Evolutionary conservation across 2,888 invertebrate species (phyloP), one percentile per base, ranked within the genome.

Genomic region (Psylliodes chrysocephalus): DNA sequence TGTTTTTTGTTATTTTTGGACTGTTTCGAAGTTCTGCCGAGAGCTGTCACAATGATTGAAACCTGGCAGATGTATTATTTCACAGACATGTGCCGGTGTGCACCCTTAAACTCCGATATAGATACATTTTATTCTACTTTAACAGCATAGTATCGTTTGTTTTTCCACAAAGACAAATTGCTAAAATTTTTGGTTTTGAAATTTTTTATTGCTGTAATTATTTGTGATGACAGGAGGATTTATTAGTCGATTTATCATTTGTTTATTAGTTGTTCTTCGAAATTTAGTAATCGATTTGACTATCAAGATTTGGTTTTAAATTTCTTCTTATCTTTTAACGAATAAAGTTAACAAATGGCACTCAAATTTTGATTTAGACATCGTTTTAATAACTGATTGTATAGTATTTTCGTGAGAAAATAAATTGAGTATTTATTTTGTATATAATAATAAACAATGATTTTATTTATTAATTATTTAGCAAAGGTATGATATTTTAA

Each of bases 1-100:
- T 69, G 69, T 75, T 75, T 76, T 76, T 79, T 80, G 79, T 79
- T 80, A 79, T 79, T 80, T 80, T 78, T 79, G 76, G 78, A 71
- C 61, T 62, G 64, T 73, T 74, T 77, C 69, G 72, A 75, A 76
- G 73, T 66, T 70, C 64, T 65, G 71, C 71, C 61, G 68, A 67
- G 64, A 74, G 74, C 77, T 79, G 81, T 80, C 80, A 79, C 70
- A 73, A 73, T 80, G 81, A 81, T 81, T 79, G 81, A 81, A 78
- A 78, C 73, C 77, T 77, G 80, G 77, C 81, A 81, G 81, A 81
- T 81, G 81, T 81, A 81, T 80, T 81, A 81, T 82, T 78, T 82
- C 78, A 80, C 72, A 78, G 78, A 79, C 79, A 81, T 81, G 80
- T 80, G 80, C 78, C 78, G 19, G n/a, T 35, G 14, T 22, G 33